phyloP scores from a whole-genome alignment of 2,113 vertebrate genomes.

The Chrysemys picta region DNA sequence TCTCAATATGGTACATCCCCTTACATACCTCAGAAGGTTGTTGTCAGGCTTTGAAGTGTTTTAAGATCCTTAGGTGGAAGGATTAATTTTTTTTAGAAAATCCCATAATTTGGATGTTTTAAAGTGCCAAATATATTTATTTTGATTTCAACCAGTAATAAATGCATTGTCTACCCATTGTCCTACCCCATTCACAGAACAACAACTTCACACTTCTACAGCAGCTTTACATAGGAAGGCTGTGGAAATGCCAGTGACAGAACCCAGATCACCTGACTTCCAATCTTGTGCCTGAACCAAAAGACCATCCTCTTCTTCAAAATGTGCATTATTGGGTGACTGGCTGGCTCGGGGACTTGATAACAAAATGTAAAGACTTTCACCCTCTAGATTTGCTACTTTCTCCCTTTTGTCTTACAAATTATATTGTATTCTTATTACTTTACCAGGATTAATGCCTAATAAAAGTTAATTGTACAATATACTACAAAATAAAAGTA shows the following conservation, averaged over 20 bases:
- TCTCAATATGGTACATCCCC: not conserved
- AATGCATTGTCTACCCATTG: not conserved
- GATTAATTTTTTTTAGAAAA: not conserved
- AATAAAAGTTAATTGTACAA: not conserved
- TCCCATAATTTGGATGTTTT: not conserved
- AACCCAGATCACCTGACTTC: not conserved
- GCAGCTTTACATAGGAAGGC: not conserved
- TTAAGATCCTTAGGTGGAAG: not conserved
- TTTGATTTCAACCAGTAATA: not conserved
- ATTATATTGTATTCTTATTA: not conserved
- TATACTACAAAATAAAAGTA: not conserved
- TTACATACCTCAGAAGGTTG: not conserved
- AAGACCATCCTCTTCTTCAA: not conserved
- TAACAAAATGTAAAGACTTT: not conserved
- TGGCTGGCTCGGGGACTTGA: not conserved
- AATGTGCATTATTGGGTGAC: not conserved
- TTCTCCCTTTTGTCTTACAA: not conserved
- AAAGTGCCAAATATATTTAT: not conserved
- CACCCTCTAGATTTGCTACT: not conserved
- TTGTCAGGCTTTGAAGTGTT: not conserved
- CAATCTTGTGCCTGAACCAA: not conserved
- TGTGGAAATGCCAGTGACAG: conserved; percentile 12
- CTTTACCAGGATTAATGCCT: not conserved
- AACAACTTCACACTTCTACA: not conserved
- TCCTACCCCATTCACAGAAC: not conserved